These are phyloP conservation scores for Acrocephalus scirpaceus DNA, from an alignment of 2,797 vertebrate species.

Conservation along the genomic window DNA sequence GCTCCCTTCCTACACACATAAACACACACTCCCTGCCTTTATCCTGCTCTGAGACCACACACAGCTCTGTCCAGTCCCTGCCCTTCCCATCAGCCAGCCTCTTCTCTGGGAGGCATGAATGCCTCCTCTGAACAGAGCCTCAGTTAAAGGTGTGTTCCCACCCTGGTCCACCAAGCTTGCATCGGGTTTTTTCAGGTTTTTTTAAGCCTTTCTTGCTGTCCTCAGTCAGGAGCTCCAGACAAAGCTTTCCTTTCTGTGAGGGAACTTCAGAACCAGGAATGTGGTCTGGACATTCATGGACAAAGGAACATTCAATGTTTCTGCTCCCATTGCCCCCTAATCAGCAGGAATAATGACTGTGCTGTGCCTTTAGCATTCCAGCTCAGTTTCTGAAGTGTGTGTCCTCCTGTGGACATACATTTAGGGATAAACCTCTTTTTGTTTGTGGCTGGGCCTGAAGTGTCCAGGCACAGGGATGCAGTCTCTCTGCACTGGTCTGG, in stretches of 20 bases:
- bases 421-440: background rate
- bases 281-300: background rate
- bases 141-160: background rate
- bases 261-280: background rate
- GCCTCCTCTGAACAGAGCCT: background rate
- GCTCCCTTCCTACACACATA: conserved; percentile 8
- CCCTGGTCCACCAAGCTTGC: background rate
- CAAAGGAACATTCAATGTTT: conserved; percentile 15
- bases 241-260: conserved; percentile 2
- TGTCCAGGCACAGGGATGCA: background rate
- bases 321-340: background rate
- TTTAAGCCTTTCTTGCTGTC: background rate
- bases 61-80: background rate
- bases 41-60: background rate
- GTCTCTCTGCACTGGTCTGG: background rate
- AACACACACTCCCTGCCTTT: conserved; percentile 5
- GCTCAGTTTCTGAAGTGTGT: background rate
- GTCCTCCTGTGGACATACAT: background rate
- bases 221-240: background rate
- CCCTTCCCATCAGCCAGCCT: background rate
- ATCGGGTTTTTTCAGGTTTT: background rate
- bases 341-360: background rate
- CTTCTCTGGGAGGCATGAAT: background rate
- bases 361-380: background rate
- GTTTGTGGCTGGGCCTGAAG: background rate